Conservation (phyloP, 2,888 invertebrate species). For the Isoperla grammatica region DNA sequence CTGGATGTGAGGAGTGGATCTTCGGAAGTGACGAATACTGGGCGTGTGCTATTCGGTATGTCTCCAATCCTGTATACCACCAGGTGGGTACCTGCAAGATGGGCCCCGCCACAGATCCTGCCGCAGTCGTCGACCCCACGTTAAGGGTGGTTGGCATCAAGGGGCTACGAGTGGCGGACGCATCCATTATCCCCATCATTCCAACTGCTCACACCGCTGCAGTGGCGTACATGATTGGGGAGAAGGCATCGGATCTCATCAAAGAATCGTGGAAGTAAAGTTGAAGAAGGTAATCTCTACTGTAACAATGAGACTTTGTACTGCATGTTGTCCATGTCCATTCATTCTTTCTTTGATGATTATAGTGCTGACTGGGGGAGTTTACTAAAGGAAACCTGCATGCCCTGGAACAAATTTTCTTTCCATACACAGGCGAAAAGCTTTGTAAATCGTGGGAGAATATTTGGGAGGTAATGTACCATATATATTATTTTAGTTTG, state of each 20-base stretch:
- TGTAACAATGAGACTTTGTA: too few species aligned
- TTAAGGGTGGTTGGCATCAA: slow-evolving; percentile 11
- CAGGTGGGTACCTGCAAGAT: slow-evolving; percentile 60
- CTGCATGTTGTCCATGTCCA: too few species aligned
- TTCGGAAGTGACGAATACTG: slow-evolving; percentile 69
- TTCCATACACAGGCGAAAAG: too few species aligned
- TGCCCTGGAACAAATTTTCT: too few species aligned
- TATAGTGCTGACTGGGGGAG: too few species aligned
- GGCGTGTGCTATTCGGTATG: slow-evolving; percentile 51
- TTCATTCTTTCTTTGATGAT: too few species aligned
- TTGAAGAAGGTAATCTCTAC: too few species aligned
- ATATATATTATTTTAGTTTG: too few species aligned
- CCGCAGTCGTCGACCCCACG: slow-evolving; percentile 73
- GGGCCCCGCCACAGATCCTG: slow-evolving; percentile 81
- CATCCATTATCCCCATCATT: background rate
- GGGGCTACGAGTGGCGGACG: slow-evolving; percentile 1
- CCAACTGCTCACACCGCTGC: slow-evolving; percentile 1
- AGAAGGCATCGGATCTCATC: background rate
- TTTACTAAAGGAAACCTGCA: too few species aligned
- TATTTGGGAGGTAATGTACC: too few species aligned
- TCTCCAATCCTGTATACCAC: slow-evolving; percentile 25
- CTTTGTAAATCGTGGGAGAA: too few species aligned
- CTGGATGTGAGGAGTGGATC: slow-evolving; percentile 58
- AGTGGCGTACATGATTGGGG: background rate
- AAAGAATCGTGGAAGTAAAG: slow-evolving; percentile 39